Evolutionary conservation across 2,113 vertebrate species (phyloP).

Genomic region (Osmerus mordax): DNA sequence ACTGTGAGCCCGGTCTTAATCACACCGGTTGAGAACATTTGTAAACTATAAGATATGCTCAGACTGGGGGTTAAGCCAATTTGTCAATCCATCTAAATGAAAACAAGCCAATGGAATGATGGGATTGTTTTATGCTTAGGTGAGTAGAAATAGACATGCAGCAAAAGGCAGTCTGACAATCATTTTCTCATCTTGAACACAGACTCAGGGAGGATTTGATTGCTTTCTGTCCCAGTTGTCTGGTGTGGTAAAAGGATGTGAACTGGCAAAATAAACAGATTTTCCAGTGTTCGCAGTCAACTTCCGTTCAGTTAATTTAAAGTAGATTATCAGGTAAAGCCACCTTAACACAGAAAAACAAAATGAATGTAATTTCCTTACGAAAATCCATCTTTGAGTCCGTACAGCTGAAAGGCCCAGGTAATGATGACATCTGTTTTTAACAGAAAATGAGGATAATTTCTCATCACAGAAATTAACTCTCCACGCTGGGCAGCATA

Average conservation of each 20-base stretch:
- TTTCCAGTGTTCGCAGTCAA: no score
- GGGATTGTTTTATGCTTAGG: slow-evolving; percentile 26
- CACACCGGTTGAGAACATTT: slow-evolving; percentile 58
- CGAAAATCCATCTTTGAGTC: no score
- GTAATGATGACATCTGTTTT: no score
- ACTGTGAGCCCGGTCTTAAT: slow-evolving; percentile 61
- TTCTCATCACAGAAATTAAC: slow-evolving; percentile 23
- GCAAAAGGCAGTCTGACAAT: not conserved
- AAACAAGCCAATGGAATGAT: slow-evolving; percentile 29
- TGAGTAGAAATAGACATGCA: slow-evolving; percentile 12
- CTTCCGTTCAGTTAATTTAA: no score
- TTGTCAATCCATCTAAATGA: slow-evolving; percentile 34
- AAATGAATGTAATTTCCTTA: no score
- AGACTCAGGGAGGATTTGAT: not conserved
- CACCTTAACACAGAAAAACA: no score
- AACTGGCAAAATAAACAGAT: not conserved
- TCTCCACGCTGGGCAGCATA: slow-evolving; percentile 32
- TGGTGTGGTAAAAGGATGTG: not conserved
- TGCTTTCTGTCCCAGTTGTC: not conserved
- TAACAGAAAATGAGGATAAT: no score
- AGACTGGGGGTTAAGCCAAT: slow-evolving; percentile 56
- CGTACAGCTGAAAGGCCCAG: no score
- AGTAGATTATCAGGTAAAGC: no score
- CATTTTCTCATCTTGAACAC: not conserved
- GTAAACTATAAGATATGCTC: slow-evolving; percentile 50